A percentile compares a stretch with the other conserved stretches of the same genome.
Conservation (phyloP, 2,888 invertebrate species). For the Andrena minutula region DNA sequence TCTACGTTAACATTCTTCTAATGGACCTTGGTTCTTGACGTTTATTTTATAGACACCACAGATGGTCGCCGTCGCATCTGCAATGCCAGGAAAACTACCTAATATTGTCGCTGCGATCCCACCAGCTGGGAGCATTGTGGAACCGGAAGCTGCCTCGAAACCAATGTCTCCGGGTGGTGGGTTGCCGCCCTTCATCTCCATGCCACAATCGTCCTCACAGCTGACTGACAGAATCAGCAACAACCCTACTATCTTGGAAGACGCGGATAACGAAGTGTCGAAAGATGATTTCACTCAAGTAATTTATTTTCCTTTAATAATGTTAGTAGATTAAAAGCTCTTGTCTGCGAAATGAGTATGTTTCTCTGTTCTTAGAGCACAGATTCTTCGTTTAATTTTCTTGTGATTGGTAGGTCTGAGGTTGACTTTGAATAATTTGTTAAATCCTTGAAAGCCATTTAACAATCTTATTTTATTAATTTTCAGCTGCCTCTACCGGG, state of each 20-base stretch:
- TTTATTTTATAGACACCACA: slow-evolving; percentile 57
- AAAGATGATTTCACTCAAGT: slow-evolving; percentile 81
- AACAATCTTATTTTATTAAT: not conserved
- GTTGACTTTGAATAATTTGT: not conserved
- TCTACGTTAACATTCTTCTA: not conserved
- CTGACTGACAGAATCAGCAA: slow-evolving; percentile 82
- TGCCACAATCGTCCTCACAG: slow-evolving; percentile 80
- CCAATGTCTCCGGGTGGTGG: slow-evolving; percentile 56
- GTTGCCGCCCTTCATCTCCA: slow-evolving; percentile 81
- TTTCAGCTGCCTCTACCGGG: slow-evolving; percentile 79
- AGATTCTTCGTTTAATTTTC: not conserved
- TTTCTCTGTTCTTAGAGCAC: too few relatives aligned
- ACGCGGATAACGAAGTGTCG: slow-evolving; percentile 80
- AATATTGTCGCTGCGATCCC: slow-evolving; percentile 75
- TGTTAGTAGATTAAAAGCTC: not conserved
- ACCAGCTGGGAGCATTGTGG: slow-evolving; percentile 66
- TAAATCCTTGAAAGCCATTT: not conserved
- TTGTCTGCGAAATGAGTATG: not conserved
- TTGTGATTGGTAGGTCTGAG: not conserved
- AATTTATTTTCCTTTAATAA: not conserved
- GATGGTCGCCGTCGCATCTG: slow-evolving; percentile 52
- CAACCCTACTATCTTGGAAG: slow-evolving; percentile 77
- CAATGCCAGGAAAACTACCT: slow-evolving; percentile 68
- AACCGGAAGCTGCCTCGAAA: slow-evolving; percentile 36
- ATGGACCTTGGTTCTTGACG: not conserved